These are phyloP conservation scores for Tanypteryx hageni DNA, from an alignment of 2,888 invertebrate genomes.

Conservation along the genomic window DNA sequence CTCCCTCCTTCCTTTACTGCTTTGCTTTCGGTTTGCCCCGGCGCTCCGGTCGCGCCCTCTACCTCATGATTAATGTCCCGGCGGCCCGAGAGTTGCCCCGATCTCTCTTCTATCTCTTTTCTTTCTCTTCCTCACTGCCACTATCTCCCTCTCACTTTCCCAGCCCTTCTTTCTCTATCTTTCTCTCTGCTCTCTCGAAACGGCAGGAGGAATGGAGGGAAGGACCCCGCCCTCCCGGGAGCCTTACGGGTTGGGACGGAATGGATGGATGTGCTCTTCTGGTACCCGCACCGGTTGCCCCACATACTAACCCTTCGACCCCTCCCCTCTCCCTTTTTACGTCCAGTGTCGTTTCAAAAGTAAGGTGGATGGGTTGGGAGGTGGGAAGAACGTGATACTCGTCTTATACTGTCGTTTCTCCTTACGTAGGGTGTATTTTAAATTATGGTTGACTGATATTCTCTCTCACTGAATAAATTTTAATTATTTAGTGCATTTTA, in stretches of 20 bases:
- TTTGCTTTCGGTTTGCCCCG: slow-evolving; percentile 22
- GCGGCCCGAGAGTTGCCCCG: not conserved
- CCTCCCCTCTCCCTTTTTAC: not conserved
- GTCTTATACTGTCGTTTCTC: too few species aligned
- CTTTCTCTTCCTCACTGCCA: not conserved
- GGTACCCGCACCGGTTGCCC: not conserved
- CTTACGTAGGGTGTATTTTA: too few species aligned
- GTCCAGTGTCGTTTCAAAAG: too few species aligned
- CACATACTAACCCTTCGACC: not conserved
- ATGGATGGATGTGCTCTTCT: not conserved
- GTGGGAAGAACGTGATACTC: too few species aligned
- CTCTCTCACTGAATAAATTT: too few species aligned
- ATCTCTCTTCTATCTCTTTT: slow-evolving; percentile 31
- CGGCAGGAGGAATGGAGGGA: not conserved
- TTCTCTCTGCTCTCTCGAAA: not conserved
- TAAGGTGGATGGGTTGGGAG: too few species aligned
- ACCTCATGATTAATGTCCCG: slow-evolving; percentile 14
- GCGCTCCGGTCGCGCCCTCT: slow-evolving; percentile 24
- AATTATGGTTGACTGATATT: too few species aligned
- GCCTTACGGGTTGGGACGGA: not conserved
- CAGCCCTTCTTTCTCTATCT: not conserved
- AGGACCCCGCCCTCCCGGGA: not conserved
- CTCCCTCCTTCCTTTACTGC: slow-evolving; percentile 3
- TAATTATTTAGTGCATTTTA: too few species aligned
- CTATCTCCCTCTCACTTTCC: not conserved